Percentiles rank a stretch among this genome's conserved stretches.
Conservation (phyloP, 1,140 invertebrate genomes). For the Euglossa dilemma region DNA sequence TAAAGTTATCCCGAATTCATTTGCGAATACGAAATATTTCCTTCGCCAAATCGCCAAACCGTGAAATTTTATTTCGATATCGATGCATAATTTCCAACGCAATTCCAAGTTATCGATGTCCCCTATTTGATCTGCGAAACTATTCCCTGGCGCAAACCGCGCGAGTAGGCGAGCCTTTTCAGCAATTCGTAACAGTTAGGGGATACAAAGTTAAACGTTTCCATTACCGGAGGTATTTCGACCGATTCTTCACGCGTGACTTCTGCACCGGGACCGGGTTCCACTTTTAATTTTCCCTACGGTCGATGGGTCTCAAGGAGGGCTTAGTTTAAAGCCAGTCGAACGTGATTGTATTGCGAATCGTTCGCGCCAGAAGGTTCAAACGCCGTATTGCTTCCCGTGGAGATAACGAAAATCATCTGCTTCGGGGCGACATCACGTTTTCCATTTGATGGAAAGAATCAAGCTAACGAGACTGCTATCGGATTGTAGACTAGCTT, state of each 20-base stretch:
- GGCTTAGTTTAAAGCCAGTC: constrained; percentile 17
- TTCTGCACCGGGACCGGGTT: constrained; percentile 13
- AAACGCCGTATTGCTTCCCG: neutral
- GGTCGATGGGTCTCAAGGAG: constrained; percentile 1
- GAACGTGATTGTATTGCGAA: constrained; percentile 14
- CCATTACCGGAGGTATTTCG: constrained; percentile 7
- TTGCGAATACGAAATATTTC: neutral
- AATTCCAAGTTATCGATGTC: neutral
- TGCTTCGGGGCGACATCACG: neutral
- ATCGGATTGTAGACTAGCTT: no score
- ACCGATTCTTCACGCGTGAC: constrained; percentile 42
- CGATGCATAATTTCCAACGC: neutral
- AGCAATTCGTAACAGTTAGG: constrained; percentile 6
- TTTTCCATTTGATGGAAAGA: neutral
- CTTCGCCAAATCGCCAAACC: neutral
- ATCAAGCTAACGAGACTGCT: neutral
- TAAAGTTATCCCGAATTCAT: no score
- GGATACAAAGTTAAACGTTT: constrained; percentile 24
- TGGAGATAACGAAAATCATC: constrained; percentile 2
- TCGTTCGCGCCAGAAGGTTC: neutral
- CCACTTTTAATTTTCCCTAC: constrained; percentile 37
- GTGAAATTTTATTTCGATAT: neutral
- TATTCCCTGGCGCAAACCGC: neutral
- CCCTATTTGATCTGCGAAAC: constrained; percentile 10
- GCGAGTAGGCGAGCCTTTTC: constrained; percentile 9